phyloP scores from a whole-genome alignment of 2,113 vertebrate species.

The Oncorhynchus masou region DNA sequence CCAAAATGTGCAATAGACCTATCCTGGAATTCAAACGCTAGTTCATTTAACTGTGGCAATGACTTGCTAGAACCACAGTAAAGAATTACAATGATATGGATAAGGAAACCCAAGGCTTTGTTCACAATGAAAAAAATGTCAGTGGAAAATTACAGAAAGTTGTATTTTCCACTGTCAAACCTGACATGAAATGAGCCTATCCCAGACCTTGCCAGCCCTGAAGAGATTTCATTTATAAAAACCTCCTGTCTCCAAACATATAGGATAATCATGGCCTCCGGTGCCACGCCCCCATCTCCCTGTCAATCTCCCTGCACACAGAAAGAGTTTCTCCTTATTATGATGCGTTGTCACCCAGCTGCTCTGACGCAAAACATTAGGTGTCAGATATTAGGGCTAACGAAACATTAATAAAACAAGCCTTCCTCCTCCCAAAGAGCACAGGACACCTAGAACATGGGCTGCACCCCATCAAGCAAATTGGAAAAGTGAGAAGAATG shows the following conservation, averaged over 20 bases:
- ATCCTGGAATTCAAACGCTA: too few species aligned
- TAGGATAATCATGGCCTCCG: slow-evolving; percentile 71
- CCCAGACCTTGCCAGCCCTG: slow-evolving; percentile 52
- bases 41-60: neutral
- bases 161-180: slow-evolving; percentile 55
- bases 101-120: neutral
- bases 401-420: slow-evolving; percentile 40
- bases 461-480: slow-evolving; percentile 3
- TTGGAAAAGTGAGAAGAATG: neutral
- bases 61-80: neutral
- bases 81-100: neutral
- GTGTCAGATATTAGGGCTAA: slow-evolving; percentile 29
- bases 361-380: slow-evolving; percentile 26
- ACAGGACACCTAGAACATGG: neutral
- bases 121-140: slow-evolving; percentile 31
- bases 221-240: slow-evolving; percentile 69
- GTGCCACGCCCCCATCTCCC: slow-evolving; percentile 43
- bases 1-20: too few species aligned
- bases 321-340: slow-evolving; percentile 47
- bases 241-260: slow-evolving; percentile 63
- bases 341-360: neutral
- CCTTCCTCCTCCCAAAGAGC: slow-evolving; percentile 5
- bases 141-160: slow-evolving; percentile 46
- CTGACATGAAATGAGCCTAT: slow-evolving; percentile 62
- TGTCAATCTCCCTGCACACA: slow-evolving; percentile 44